A percentile compares a stretch with the other conserved stretches of the same genome.
phyloP scores from a whole-genome alignment of 2,888 invertebrate species.

The Operophtera brumata region DNA sequence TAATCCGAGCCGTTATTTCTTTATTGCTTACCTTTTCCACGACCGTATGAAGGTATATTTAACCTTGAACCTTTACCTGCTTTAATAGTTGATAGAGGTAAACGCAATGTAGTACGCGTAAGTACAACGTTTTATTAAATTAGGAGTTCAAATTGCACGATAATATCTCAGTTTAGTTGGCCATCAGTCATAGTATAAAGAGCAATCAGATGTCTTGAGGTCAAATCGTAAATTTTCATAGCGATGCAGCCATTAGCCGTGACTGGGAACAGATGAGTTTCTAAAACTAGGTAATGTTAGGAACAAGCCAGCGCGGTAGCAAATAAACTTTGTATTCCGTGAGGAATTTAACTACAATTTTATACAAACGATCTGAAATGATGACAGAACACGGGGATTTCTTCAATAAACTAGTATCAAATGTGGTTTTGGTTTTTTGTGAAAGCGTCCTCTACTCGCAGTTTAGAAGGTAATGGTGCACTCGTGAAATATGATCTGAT shows the following conservation, averaged over 20 bases:
- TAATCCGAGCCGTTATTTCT: conserved; percentile 40
- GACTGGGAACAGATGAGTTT: conserved; percentile 34
- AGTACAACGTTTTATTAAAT: conserved; percentile 49
- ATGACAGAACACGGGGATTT: conserved; percentile 21
- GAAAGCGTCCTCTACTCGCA: conserved; percentile 11
- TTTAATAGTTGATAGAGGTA: conserved; percentile 40
- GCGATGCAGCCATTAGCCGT: conserved; percentile 31
- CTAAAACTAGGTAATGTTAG: conserved; percentile 25
- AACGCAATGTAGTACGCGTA: conserved; percentile 38
- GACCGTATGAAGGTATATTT: conserved; percentile 44
- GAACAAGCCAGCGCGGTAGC: conserved; percentile 19
- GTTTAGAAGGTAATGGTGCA: conserved; percentile 24
- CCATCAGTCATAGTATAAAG: conserved; percentile 42
- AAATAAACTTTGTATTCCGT: conserved; percentile 18
- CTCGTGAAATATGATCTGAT: conserved; percentile 50
- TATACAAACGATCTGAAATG: conserved; percentile 25
- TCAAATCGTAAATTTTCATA: conserved; percentile 44
- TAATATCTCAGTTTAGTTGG: conserved; percentile 45
- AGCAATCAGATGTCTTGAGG: conserved; percentile 43
- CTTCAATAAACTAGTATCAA: conserved; percentile 13
- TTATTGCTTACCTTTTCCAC: conserved; percentile 43
- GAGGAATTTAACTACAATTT: conserved; percentile 19
- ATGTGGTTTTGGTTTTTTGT: conserved; percentile 12
- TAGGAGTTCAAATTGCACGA: conserved; percentile 42
- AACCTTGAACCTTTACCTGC: conserved; percentile 50